Conservation (phyloP, 2,113 vertebrate genomes). For the Ascaphus truei region DNA sequence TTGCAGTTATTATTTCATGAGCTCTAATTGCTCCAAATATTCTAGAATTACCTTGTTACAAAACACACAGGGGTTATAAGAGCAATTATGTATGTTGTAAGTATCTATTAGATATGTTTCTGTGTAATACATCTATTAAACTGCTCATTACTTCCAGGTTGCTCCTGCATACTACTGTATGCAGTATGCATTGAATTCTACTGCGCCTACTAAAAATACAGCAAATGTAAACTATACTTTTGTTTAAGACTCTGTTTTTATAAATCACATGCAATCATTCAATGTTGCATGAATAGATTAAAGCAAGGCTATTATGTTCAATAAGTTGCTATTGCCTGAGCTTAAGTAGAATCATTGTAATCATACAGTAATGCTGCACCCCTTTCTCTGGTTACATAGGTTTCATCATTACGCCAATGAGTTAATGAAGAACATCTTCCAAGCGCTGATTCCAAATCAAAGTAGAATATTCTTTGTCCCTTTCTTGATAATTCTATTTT, state of each 20-base stretch:
- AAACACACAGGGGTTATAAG: background rate
- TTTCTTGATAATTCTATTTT: background rate
- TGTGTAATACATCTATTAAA: background rate
- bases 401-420: constrained; percentile 21
- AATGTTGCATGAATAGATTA: background rate
- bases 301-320: constrained; percentile 13
- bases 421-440: constrained; percentile 28
- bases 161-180: background rate
- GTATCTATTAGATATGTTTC: background rate
- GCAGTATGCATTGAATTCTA: background rate
- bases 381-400: constrained; percentile 31
- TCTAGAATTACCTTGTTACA: background rate
- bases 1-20: no score
- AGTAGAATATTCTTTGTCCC: background rate
- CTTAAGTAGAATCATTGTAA: constrained; percentile 28
- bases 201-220: background rate
- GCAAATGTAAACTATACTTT: constrained; percentile 6
- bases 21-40: no score
- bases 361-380: constrained; percentile 9
- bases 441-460: constrained; percentile 17
- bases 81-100: background rate
- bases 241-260: background rate
- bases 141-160: background rate
- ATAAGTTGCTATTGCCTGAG: constrained; percentile 1
- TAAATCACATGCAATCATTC: constrained; percentile 16